These are phyloP conservation scores for Cylindroiulus punctatus DNA, from an alignment of 2,888 invertebrate species.

Conservation along the genomic window DNA sequence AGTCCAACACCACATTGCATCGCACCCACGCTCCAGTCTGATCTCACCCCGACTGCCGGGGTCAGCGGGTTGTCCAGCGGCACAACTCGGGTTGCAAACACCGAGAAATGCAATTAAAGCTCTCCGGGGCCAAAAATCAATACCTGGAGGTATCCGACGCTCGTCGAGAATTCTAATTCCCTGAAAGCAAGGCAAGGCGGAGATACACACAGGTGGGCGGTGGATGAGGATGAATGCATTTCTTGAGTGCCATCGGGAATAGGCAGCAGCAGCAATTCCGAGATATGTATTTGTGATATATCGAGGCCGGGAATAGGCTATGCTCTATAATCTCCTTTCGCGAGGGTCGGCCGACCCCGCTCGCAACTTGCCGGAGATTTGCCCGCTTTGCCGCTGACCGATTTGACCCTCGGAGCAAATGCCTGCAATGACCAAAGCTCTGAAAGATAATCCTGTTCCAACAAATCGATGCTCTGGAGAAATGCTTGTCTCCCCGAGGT, in stretches of 20 bases:
- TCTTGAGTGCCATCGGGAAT: background rate
- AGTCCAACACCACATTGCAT: background rate
- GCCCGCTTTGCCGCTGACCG: background rate
- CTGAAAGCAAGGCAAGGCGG: background rate
- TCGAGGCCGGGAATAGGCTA: background rate
- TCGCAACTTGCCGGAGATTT: background rate
- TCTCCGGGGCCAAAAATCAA: background rate
- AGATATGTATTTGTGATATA: constrained; percentile 7
- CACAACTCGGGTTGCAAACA: background rate
- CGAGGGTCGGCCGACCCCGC: background rate
- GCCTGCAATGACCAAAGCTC: background rate
- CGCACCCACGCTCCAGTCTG: background rate
- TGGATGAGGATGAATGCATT: constrained; percentile 12
- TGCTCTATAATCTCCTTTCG: background rate
- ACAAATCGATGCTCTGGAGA: no score
- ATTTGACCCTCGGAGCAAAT: background rate
- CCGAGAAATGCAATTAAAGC: constrained; percentile 10
- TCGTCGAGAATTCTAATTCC: constrained; percentile 17
- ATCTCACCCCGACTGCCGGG: background rate
- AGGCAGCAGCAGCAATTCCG: background rate
- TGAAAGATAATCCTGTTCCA: no score
- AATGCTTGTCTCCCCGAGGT: no score
- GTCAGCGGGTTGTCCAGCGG: background rate
- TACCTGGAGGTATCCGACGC: background rate
- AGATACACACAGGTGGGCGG: background rate